A percentile compares a stretch with the other conserved stretches of the same genome.
These are phyloP conservation scores for Muscicapa adusta DNA, from an alignment of 2,113 vertebrate genomes.

Conservation along the genomic window DNA sequence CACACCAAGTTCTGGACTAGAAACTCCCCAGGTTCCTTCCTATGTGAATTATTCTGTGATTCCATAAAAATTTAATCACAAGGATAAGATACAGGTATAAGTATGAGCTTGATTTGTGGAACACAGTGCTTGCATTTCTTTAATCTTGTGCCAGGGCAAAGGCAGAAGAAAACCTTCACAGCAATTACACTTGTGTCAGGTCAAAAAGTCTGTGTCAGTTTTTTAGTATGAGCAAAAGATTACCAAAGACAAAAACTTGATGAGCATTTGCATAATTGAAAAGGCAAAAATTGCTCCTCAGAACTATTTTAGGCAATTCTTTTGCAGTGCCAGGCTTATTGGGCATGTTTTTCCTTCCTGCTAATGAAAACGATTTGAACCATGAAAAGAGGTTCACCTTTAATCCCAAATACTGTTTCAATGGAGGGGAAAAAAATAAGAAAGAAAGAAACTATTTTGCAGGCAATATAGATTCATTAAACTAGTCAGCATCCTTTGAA, in stretches of 20 bases:
- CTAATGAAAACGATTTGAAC: constrained; percentile 53
- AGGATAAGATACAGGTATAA: constrained; percentile 23
- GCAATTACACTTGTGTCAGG: constrained; percentile 6
- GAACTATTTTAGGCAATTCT: constrained; percentile 24
- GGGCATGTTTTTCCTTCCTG: constrained; percentile 11
- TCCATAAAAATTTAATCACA: constrained; percentile 34
- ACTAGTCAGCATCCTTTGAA: not conserved
- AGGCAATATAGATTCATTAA: not conserved
- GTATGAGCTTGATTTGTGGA: constrained; percentile 34
- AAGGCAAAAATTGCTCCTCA: constrained; percentile 54
- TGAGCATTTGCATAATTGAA: constrained; percentile 56
- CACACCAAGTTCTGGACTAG: not conserved
- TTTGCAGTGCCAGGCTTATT: not conserved
- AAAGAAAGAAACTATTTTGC: not conserved
- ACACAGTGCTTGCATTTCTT: constrained; percentile 6
- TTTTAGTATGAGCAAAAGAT: constrained; percentile 36
- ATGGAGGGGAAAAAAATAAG: no score
- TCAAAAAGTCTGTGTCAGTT: constrained; percentile 25
- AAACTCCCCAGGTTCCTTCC: not conserved
- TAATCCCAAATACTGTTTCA: constrained; percentile 2
- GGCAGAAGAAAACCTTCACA: not conserved
- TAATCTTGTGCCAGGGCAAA: constrained; percentile 12
- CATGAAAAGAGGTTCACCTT: constrained; percentile 48
- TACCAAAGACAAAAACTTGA: constrained; percentile 54
- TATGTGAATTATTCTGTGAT: not conserved